Base-by-base conservation (phyloP, 2,888 invertebrate species). In the Lochmaea capreae region DNA sequence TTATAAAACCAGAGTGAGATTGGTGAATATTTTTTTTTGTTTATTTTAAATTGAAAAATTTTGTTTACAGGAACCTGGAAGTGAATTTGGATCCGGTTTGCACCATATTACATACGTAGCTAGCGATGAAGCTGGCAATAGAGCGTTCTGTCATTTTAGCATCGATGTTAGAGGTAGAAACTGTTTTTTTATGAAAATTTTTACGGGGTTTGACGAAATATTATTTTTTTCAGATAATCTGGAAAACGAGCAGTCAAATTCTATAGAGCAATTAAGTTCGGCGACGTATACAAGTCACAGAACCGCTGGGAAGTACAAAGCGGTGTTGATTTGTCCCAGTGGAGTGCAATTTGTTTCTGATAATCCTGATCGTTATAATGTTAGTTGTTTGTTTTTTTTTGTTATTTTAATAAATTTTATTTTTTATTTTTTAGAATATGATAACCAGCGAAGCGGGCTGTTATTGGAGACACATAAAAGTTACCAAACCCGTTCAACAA, bases 101-200 rank as follows among this genome's bases (percentile, higher is more conserved):
- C 92, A 93, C 83, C 89, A 90, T 69, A 88, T 93, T 22, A 89
- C 89, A 72, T 93, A 93, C 80, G 89, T 92, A 75, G 93, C 91
- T 18, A 90, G 90, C 76, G 92, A 92, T 83, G 89, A 89, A 39
- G 89, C 91, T 79, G 92, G 92, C 65, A 90, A 90, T 81, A 89
- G 89, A 78, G 90, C 90, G 63, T 89, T 89, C 78, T 93, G 93
- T 84, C 90, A 89, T 81, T 93, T 93, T 84, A 89, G 89, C 22
- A 88, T 93, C 74, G 89, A 88, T 77, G 89, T 92, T 66, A 89
- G 89, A 87, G 89, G 92, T 91, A 84, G 8, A 8, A 9, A 39
- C 33, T 39, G 33, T 39, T 39, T 39, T 39, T 39, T 39, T 39
- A 8, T 39, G 1, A 8, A 8, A 39, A 39, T 39, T 8, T 9